A percentile compares a stretch with the other conserved stretches of the same genome.
These are phyloP conservation scores for Formica exsecta DNA, from an alignment of 1,140 invertebrate genomes.

Conservation along the genomic window DNA sequence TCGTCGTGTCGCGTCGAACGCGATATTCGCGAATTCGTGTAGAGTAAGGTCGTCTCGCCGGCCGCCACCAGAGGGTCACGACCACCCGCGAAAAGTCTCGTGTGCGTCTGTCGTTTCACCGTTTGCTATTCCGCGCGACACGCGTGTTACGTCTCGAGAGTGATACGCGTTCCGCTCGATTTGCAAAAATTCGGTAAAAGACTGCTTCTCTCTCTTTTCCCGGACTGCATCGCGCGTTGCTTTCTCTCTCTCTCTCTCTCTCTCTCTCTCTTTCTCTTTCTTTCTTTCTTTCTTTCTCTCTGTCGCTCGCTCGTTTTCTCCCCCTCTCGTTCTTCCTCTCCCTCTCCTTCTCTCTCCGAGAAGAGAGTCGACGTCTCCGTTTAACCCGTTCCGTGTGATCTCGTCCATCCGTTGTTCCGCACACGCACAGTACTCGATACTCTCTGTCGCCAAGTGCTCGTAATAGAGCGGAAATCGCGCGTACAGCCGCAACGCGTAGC, in stretches of 20 bases:
- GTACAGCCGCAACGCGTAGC: neutral
- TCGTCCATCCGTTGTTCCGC: conserved; percentile 17
- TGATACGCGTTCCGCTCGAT: conserved; percentile 1
- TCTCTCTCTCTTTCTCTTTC: neutral
- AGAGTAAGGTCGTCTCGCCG: conserved; percentile 24
- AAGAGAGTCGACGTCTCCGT: conserved; percentile 25
- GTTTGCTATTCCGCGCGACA: conserved; percentile 18
- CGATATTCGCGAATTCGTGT: conserved; percentile 55
- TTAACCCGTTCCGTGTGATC: conserved; percentile 41
- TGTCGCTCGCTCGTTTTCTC: neutral
- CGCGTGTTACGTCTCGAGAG: neutral
- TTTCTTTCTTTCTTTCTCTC: neutral
- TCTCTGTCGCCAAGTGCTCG: conserved; percentile 75
- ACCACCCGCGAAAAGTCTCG: conserved; percentile 48
- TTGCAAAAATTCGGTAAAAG: conserved; percentile 6
- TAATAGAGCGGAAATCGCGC: conserved; percentile 74
- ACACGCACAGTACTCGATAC: neutral
- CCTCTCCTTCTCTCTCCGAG: neutral
- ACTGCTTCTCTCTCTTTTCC: neutral
- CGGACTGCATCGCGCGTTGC: conserved; percentile 29
- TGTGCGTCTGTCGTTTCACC: neutral
- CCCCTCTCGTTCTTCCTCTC: neutral
- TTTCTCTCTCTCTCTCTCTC: conserved; percentile 12
- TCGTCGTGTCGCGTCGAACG: conserved; percentile 20
- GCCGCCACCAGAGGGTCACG: conserved; percentile 32